phyloP scores from a whole-genome alignment of 2,888 invertebrate species.

The Lapara coniferarum region DNA sequence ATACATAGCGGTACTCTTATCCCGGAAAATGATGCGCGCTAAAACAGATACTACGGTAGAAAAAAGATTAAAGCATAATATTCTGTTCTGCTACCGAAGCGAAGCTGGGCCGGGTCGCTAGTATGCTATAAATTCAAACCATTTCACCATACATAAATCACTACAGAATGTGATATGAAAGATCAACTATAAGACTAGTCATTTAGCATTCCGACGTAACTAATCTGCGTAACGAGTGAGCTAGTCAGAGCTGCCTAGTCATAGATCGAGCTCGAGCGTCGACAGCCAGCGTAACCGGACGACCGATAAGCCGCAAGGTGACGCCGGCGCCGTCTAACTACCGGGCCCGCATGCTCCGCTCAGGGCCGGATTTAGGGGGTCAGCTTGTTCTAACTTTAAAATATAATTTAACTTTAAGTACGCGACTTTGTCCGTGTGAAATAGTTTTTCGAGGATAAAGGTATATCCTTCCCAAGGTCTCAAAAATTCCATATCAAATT shows the following conservation, averaged over 20 bases:
- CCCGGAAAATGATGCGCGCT: too few species aligned
- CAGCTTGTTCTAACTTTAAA: slow-evolving; percentile 2
- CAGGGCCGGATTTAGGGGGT: slow-evolving; percentile 31
- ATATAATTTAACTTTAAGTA: too few species aligned
- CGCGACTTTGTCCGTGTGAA: too few species aligned
- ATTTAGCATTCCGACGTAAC: slow-evolving; percentile 24
- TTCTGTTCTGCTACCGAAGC: too few species aligned
- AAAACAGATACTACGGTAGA: too few species aligned
- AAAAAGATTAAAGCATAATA: too few species aligned
- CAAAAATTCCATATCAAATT: too few species aligned
- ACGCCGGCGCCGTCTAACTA: slow-evolving; percentile 58
- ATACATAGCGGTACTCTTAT: too few species aligned
- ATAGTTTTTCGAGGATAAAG: too few species aligned
- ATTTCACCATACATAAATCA: background rate
- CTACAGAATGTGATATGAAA: background rate
- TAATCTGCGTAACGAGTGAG: slow-evolving; percentile 25
- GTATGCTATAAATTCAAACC: too few species aligned
- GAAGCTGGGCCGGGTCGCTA: too few species aligned
- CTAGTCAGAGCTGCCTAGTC: slow-evolving; percentile 21
- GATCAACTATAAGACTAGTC: slow-evolving; percentile 25
- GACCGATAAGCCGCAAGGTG: slow-evolving; percentile 71
- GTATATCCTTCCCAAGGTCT: too few species aligned
- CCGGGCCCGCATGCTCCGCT: slow-evolving; percentile 48
- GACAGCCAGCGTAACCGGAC: slow-evolving; percentile 57
- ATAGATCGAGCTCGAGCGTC: slow-evolving; percentile 37